Evolutionary conservation across 2,888 invertebrate species (phyloP), one percentile per base, ranked within the genome.

Genomic region (Tenthredo scrophulariae): DNA sequence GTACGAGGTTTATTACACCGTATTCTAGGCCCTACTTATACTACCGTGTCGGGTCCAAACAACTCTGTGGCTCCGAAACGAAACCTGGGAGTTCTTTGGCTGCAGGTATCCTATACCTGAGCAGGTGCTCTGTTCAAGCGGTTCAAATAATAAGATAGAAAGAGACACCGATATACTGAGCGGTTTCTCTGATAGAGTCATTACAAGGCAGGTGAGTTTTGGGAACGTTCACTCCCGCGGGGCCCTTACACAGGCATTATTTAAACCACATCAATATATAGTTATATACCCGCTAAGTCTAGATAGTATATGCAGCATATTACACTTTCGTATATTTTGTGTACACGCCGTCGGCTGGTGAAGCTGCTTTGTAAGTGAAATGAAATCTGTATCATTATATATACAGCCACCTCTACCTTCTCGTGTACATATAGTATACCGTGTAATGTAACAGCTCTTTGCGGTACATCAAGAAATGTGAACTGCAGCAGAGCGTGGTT

Each of bases 141-240:
- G 79, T 22, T 54, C 54, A 43, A 62, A 26, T 84, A 84, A 83
- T 37, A 74, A 85, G 84, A 29, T 77, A 83, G 84, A 86, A 77
- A 74, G 62, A 72, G 72, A 84, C 37, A 84, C 50, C 40, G n/a
- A 84, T 43, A 83, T 65, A 40, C 37, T 7, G 74, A 46, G 33
- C 62, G 18, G 62, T 29, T 22, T 46, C 85, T 85, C 87, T 86
- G 88, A 90, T 90, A 90, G 90, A 90, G 90, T 89, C 90, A 90
- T 90, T 90, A 90, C 84, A 43, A 62, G 84, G 90, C 90, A 90
- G 90, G 90, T 90, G 90, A 90, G 89, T 90, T 84, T 85, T 75
- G 72, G 74, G 84, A 83, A 84, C 79, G 70, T 65, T 50, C 54
- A 43, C 58, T 22, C 77, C 62, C 65, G 22, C 18, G 33, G 58